These are phyloP conservation scores for Halocynthia roretzi DNA, from an alignment of 23 tunicate genomes.

Conservation along the genomic window DNA sequence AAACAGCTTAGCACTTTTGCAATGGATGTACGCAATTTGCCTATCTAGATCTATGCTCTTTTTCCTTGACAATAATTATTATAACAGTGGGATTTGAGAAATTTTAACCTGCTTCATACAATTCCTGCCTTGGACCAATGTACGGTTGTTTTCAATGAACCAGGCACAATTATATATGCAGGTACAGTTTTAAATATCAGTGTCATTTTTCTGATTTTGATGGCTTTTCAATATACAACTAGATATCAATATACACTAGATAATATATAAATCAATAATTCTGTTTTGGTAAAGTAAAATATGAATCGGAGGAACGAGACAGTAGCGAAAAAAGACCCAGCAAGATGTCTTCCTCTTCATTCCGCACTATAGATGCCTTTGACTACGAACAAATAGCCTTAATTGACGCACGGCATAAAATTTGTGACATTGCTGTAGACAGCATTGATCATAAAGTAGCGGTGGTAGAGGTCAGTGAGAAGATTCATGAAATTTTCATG, in stretches of 20 bases:
- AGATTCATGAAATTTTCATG: too few species aligned
- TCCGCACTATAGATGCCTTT: slow-evolving; percentile 62
- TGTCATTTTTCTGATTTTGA: neutral
- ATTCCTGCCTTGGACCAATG: slow-evolving; percentile 70
- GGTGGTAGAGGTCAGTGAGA: slow-evolving; percentile 22
- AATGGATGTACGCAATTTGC: neutral
- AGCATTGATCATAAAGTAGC: slow-evolving; percentile 52
- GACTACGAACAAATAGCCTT: slow-evolving; percentile 55
- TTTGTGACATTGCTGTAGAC: slow-evolving; percentile 70
- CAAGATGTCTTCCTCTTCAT: slow-evolving; percentile 30
- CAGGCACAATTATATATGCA: slow-evolving; percentile 57
- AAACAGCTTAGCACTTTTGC: neutral
- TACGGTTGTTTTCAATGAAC: slow-evolving; percentile 40
- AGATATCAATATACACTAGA: too few species aligned
- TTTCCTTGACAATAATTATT: neutral
- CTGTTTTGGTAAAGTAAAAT: too few species aligned
- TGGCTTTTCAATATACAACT: too few species aligned
- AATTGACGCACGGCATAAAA: slow-evolving; percentile 52
- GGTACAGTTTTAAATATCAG: slow-evolving; percentile 15
- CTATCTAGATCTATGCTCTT: neutral
- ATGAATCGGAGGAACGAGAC: slow-evolving; percentile 15
- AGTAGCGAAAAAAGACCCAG: slow-evolving; percentile 21
- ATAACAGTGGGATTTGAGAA: slow-evolving; percentile 81
- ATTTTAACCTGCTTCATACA: slow-evolving; percentile 67
- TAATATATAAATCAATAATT: too few species aligned